Percentiles rank a stretch among this genome's conserved stretches.
phyloP scores from a whole-genome alignment of 1,140 invertebrate genomes.

The Lineus longissimus region DNA sequence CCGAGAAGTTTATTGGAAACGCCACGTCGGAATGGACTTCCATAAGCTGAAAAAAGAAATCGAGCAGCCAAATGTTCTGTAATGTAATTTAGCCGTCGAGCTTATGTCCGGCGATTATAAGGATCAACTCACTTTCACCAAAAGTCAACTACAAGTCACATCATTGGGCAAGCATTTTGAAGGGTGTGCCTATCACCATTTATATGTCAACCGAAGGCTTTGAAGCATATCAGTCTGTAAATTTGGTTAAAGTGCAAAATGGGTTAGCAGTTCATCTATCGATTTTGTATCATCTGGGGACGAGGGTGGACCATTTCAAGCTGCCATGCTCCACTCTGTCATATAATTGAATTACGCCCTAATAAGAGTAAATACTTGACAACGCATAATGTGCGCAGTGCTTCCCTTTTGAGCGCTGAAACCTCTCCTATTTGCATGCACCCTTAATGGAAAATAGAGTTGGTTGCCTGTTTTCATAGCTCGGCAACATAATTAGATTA shows the following conservation, averaged over 20 bases:
- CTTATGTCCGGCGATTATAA: too few species aligned
- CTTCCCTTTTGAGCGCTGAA: too few species aligned
- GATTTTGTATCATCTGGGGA: too few species aligned
- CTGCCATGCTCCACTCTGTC: neutral
- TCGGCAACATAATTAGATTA: neutral
- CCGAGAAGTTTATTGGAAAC: too few species aligned
- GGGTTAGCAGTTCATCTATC: neutral
- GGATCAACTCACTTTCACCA: too few species aligned
- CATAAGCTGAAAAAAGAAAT: too few species aligned
- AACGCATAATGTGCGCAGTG: slow-evolving; percentile 2
- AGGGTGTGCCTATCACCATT: too few species aligned
- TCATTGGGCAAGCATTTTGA: too few species aligned
- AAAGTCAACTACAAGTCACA: too few species aligned
- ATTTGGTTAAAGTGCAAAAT: neutral
- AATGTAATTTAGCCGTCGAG: too few species aligned
- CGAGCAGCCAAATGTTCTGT: too few species aligned
- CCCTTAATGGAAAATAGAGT: slow-evolving; percentile 1
- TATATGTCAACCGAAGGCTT: neutral
- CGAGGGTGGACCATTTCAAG: neutral
- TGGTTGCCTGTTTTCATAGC: neutral
- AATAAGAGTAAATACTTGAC: slow-evolving; percentile 8
- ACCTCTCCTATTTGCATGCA: slow-evolving; percentile 3
- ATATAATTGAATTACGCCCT: neutral
- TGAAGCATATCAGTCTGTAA: neutral
- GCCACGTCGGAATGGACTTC: too few species aligned